Percentiles rank a stretch among this genome's conserved stretches.
Conservation (phyloP, 2,888 invertebrate genomes). For the Lysandra bellargus region DNA sequence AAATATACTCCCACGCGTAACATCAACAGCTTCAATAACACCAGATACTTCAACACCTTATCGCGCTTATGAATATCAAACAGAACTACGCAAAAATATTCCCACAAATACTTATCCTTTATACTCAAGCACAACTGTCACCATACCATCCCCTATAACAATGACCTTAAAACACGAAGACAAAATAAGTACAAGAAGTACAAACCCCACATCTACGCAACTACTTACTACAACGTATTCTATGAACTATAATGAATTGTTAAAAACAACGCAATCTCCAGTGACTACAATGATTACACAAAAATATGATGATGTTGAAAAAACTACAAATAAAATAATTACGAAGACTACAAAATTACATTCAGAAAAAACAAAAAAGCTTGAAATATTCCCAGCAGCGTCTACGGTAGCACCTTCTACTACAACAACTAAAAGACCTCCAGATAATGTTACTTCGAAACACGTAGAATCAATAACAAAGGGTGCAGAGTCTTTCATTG, state of each 20-base stretch:
- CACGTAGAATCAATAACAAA: too few species aligned
- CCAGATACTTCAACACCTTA: not conserved
- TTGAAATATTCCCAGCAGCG: too few species aligned
- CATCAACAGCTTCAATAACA: not conserved
- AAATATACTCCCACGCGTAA: not conserved
- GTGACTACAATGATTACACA: not conserved
- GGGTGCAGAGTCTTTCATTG: too few species aligned
- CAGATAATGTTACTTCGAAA: too few species aligned
- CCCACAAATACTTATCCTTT: not conserved
- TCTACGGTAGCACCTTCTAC: too few species aligned
- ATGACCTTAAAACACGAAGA: not conserved
- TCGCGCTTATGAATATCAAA: not conserved
- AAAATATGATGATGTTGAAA: not conserved
- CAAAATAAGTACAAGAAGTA: not conserved
- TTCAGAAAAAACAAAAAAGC: not conserved
- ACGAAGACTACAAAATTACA: not conserved
- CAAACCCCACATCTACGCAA: not conserved
- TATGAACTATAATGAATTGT: not conserved
- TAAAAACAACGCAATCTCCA: not conserved
- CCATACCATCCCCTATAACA: not conserved
- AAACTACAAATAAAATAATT: not conserved
- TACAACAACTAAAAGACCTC: too few species aligned
- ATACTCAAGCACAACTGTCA: not conserved
- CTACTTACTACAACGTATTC: not conserved
- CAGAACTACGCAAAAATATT: not conserved